These are phyloP conservation scores for Melitaea cinxia DNA, from an alignment of 1,140 invertebrate genomes.

Conservation along the genomic window DNA sequence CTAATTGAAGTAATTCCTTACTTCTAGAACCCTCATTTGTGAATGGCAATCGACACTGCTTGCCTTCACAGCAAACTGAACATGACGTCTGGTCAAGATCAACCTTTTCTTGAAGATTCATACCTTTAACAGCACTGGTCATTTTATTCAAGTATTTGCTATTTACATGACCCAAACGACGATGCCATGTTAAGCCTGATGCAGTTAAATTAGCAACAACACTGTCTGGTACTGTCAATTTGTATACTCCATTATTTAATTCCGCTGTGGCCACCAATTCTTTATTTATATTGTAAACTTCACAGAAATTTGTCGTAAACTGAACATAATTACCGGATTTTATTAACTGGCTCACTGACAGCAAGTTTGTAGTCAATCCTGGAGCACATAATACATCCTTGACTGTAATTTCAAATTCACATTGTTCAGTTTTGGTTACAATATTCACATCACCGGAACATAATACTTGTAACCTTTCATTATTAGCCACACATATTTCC, in stretches of 20 bases:
- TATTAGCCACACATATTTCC: slow-evolving; percentile 50
- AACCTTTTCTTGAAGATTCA: slow-evolving; percentile 2
- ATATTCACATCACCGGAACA: slow-evolving; percentile 47
- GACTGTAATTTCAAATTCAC: slow-evolving; percentile 36
- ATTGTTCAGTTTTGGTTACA: slow-evolving; percentile 27
- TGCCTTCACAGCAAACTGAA: too few relatives aligned
- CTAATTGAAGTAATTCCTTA: too few relatives aligned
- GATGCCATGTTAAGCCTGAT: slow-evolving; percentile 14
- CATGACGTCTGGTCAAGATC: too few relatives aligned
- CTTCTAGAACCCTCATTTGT: too few relatives aligned
- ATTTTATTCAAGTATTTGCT: slow-evolving; percentile 33
- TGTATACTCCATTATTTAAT: slow-evolving; percentile 27
- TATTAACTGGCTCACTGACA: slow-evolving; percentile 46
- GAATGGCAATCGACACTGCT: too few relatives aligned
- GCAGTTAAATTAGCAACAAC: too few relatives aligned
- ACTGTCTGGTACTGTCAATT: background rate
- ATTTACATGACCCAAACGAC: slow-evolving; percentile 46
- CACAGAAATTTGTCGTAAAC: slow-evolving; percentile 19
- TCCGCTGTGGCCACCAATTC: slow-evolving; percentile 19
- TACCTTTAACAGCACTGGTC: slow-evolving; percentile 37
- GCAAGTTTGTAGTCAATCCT: slow-evolving; percentile 41
- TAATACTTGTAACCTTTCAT: slow-evolving; percentile 39
- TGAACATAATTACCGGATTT: slow-evolving; percentile 33
- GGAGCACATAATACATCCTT: slow-evolving; percentile 44
- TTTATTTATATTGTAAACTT: slow-evolving; percentile 24